Evolutionary conservation across 2,888 invertebrate genomes (phyloP).

Genomic region (Epirrita christyi): DNA sequence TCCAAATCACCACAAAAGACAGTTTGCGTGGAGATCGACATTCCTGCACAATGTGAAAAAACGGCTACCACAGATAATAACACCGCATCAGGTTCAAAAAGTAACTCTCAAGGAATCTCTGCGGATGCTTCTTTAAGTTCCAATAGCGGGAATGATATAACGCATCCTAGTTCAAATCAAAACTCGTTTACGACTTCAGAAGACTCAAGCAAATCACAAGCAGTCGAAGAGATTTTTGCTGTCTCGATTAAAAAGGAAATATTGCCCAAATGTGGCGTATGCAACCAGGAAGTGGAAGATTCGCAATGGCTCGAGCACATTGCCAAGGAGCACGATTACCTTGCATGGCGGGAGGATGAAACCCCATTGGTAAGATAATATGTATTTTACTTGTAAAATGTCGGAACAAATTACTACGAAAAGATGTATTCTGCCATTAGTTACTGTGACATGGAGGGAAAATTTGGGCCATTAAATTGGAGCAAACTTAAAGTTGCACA

Average conservation of each 20-base stretch:
- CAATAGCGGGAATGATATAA: neutral
- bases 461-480: no score
- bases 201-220: constrained; percentile 5
- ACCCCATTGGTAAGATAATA: constrained; percentile 42
- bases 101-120: neutral
- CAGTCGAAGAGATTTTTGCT: neutral
- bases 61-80: constrained; percentile 2
- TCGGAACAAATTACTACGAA: no score
- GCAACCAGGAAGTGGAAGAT: constrained; percentile 34
- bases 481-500: no score
- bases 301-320: constrained; percentile 47
- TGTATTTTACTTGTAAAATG: no score
- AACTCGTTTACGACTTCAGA: constrained; percentile 3
- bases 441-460: no score
- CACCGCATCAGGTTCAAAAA: neutral
- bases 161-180: neutral
- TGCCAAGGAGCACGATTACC: constrained; percentile 48
- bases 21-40: constrained; percentile 13
- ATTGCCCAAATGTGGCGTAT: constrained; percentile 45
- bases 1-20: constrained; percentile 4
- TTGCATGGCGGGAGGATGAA: constrained; percentile 51
- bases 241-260: constrained; percentile 16
- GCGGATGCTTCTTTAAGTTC: neutral
- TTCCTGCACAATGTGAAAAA: constrained; percentile 2
- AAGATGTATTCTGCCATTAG: no score